These are phyloP conservation scores for Strix aluco DNA, from an alignment of 2,113 vertebrate species.

Conservation along the genomic window DNA sequence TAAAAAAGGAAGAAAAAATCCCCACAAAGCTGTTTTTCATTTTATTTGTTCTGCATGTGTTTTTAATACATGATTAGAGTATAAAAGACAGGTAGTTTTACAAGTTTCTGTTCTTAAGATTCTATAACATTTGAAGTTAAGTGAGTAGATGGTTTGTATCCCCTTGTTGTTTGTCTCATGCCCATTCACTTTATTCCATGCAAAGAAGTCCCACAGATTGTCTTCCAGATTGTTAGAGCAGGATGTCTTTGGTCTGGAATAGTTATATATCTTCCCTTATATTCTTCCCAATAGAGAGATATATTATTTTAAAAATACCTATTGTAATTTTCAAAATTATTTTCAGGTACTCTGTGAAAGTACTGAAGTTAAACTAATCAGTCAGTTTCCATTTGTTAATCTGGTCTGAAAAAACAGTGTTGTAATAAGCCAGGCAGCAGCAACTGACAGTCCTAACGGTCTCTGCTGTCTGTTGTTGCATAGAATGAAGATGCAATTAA, in stretches of 20 bases:
- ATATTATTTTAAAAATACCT: not conserved
- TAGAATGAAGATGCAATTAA: conserved; percentile 50
- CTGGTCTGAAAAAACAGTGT: conserved; percentile 69
- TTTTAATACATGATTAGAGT: not conserved
- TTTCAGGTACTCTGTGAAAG: conserved; percentile 72
- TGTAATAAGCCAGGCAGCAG: conserved; percentile 80
- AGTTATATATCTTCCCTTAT: not conserved
- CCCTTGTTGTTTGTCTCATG: not conserved
- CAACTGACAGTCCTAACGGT: conserved; percentile 73
- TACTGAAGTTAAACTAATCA: conserved; percentile 80
- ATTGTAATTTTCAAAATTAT: conserved; percentile 61
- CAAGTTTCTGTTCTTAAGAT: not conserved
- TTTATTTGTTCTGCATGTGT: not conserved
- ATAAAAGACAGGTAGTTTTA: not conserved
- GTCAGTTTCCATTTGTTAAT: conserved; percentile 83
- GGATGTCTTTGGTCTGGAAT: not conserved
- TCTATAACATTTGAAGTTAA: not conserved
- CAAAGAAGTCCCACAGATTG: not conserved
- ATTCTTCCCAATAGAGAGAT: not conserved
- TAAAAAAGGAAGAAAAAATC: not conserved
- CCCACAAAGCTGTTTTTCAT: not conserved
- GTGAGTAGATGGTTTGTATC: not conserved
- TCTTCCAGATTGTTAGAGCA: not conserved
- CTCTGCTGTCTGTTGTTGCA: conserved; percentile 14
- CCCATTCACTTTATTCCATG: not conserved